Percentiles rank a stretch among this genome's conserved stretches.
Evolutionary conservation across 2,113 vertebrate genomes (phyloP).

Genomic region (Leucopsar rothschildi): DNA sequence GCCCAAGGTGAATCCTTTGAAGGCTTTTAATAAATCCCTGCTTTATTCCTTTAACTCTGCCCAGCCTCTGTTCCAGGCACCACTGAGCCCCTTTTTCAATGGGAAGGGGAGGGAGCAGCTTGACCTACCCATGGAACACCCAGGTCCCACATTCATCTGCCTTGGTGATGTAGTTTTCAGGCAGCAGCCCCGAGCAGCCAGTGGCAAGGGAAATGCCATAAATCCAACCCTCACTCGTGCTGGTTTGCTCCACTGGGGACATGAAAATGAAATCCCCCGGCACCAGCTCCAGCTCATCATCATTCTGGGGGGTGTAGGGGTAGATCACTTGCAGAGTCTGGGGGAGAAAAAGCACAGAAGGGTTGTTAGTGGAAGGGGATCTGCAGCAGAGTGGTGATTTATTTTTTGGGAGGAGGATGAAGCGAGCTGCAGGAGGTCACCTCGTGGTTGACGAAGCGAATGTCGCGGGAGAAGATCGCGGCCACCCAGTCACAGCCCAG

Average conservation of each 20-base stretch:
- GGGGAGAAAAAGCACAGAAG: background rate
- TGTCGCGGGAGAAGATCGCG: slow-evolving; percentile 93
- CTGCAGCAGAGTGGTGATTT: background rate
- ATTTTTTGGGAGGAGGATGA: too few relatives aligned
- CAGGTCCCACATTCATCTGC: slow-evolving; percentile 95
- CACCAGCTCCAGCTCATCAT: slow-evolving; percentile 92
- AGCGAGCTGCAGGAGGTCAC: slow-evolving; percentile 55
- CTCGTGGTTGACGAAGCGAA: slow-evolving; percentile 95
- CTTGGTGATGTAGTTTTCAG: slow-evolving; percentile 93
- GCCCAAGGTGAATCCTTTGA: too few relatives aligned
- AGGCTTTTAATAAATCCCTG: accelerated
- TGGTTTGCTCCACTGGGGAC: slow-evolving; percentile 89
- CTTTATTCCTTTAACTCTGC: background rate
- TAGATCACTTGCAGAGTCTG: slow-evolving; percentile 97
- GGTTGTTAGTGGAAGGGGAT: background rate
- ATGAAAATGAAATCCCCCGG: slow-evolving; percentile 95
- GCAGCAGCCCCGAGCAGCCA: slow-evolving; percentile 91
- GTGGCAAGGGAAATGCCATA: slow-evolving; percentile 89
- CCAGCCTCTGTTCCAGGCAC: too few relatives aligned
- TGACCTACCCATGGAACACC: slow-evolving; percentile 91
- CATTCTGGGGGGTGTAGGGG: slow-evolving; percentile 93
- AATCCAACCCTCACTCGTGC: slow-evolving; percentile 94
- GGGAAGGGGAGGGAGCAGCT: background rate
- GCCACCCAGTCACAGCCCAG: slow-evolving; percentile 95
- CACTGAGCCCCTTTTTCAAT: background rate